Base-by-base conservation (phyloP, 1,140 invertebrate species). In the Ceratosolen solmsi region DNA sequence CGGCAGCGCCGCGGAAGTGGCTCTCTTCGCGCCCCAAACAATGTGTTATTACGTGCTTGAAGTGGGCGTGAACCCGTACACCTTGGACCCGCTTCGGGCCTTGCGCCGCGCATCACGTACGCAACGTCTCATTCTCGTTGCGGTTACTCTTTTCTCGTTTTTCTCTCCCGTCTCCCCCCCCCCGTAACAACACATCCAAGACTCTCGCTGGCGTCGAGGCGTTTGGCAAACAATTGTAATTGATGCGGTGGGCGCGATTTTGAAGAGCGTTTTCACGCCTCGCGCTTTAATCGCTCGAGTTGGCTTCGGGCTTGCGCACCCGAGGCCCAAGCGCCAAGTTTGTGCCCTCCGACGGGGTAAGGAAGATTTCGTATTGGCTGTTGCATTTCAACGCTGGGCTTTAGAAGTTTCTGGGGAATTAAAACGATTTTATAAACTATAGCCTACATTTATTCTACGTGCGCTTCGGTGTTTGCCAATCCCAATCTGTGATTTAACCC, bases 1-100 rank as follows among this genome's bases (percentile, higher is more conserved):
- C 38, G 41, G 38, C 33, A 68, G 65, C 51, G 15, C 77, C 11
- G 5, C 11, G 49, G 36, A 30, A 22, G 56, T 60, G 60, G 5
- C 38, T 77, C 41, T 77, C 46, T 77, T 77, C 75, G 60, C 76
- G 30, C 76, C 5, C 63, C 9, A 38, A 80, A 80, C 79, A 80
- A 80, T 80, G 79, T 80, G 79, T 80, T 80, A 80, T 80, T 80
- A 80, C 79, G 56, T 60, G 70, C 56, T 80, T 74, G 51, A 72
- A 79, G 63, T 73, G 79, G 79, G 79, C 79, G 79, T 80, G 54
- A 9, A 13, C 13, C 65, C 56, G 22, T 58, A 51, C 71, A 51
- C 46, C 46, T 15, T 9, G 8, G 27, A 0, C 58, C 22, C 20
- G 30, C 33, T 65, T 54, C 60, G 63, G 54, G 72, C 54, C 33